These are phyloP conservation scores for Myotis yumanensis DNA, from an alignment of 2,113 vertebrate genomes.

Conservation along the genomic window DNA sequence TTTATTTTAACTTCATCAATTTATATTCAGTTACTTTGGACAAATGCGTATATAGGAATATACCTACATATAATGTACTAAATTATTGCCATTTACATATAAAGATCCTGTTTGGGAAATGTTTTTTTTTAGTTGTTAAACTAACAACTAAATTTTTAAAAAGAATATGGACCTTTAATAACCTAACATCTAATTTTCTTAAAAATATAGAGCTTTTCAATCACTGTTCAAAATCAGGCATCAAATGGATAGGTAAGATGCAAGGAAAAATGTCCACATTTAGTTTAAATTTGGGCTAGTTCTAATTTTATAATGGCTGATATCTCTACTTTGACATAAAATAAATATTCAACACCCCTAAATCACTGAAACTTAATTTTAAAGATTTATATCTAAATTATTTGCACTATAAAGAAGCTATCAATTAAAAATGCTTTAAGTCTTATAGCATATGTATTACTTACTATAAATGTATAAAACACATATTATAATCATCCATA, in stretches of 20 bases:
- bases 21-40: constrained; percentile 26
- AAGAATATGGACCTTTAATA: neutral
- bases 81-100: neutral
- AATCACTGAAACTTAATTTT: constrained; percentile 27
- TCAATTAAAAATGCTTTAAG: neutral
- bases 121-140: neutral
- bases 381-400: constrained; percentile 1
- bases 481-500: neutral
- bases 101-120: constrained; percentile 22
- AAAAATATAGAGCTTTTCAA: constrained; percentile 5
- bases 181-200: neutral
- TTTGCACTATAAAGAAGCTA: neutral
- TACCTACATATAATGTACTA: neutral
- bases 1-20: neutral
- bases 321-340: neutral
- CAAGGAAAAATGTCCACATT: neutral
- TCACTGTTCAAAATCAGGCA: neutral
- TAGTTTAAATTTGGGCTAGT: neutral
- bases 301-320: neutral
- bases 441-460: neutral
- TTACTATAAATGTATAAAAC: neutral
- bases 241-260: neutral
- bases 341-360: neutral
- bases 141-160: neutral
- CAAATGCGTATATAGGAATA: neutral